These are phyloP conservation scores for Oreochromis grahami DNA, from an alignment of 2,797 vertebrate species.

Conservation along the genomic window DNA sequence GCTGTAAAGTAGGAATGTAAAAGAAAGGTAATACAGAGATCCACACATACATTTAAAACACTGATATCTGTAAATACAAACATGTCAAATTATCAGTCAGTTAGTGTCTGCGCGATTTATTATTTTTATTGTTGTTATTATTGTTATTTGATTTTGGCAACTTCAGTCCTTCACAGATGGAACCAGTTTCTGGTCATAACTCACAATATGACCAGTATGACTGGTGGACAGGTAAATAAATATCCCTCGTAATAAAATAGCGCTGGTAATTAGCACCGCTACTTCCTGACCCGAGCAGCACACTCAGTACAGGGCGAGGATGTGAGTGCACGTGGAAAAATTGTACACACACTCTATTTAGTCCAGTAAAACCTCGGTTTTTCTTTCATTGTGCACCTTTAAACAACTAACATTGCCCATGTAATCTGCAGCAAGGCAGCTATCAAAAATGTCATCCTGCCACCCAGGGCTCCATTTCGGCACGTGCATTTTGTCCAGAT, in stretches of 20 bases:
- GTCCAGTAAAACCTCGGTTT: not conserved
- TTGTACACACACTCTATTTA: not conserved
- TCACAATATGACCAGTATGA: fast-evolving
- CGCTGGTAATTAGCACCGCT: not conserved
- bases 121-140: not conserved
- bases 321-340: not conserved
- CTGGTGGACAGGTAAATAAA: not conserved
- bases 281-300: not conserved
- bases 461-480: conserved; percentile 26
- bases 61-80: not conserved
- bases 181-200: not conserved
- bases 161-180: not conserved
- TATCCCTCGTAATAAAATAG: not conserved
- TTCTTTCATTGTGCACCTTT: not conserved
- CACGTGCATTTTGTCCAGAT: conserved; percentile 57
- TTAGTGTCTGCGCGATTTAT: not conserved
- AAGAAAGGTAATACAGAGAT: not conserved
- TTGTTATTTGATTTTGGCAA: not conserved
- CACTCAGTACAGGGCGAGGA: not conserved
- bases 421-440: not conserved
- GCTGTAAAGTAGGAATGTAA: not conserved
- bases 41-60: not conserved
- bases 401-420: not conserved
- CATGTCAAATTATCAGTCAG: not conserved
- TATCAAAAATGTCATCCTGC: not conserved